Evolutionary conservation across 2,797 vertebrate species (phyloP).

Genomic region (Manis crassicaudata): DNA sequence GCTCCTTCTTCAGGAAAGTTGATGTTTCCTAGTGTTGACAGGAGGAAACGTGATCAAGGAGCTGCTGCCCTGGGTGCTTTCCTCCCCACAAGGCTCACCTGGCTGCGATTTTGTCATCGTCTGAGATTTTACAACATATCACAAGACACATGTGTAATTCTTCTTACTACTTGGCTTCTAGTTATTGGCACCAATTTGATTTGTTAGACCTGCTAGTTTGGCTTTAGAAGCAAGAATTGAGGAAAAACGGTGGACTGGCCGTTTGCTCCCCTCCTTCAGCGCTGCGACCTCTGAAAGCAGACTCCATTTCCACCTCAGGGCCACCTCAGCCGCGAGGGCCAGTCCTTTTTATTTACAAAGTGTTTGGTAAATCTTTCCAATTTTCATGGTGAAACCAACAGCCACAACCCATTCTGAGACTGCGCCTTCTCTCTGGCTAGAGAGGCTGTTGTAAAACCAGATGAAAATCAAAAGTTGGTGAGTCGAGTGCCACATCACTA

Average conservation of each 20-base stretch:
- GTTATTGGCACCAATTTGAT: background rate
- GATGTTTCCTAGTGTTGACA: background rate
- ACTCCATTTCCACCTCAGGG: background rate
- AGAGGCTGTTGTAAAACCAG: background rate
- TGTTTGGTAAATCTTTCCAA: background rate
- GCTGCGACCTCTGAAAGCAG: background rate
- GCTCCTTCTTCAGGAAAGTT: background rate
- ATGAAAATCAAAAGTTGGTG: slow-evolving; percentile 4
- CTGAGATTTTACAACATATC: background rate
- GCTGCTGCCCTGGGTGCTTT: background rate
- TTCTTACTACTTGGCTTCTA: background rate
- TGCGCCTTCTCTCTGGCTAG: background rate
- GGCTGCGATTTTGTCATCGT: background rate
- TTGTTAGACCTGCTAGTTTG: background rate
- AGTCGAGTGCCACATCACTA: background rate
- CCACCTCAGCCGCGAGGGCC: background rate
- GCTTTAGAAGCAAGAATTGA: background rate
- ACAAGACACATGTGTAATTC: background rate
- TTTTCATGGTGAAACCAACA: background rate
- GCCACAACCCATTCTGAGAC: background rate
- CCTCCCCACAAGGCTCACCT: background rate
- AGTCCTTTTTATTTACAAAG: background rate
- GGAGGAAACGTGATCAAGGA: background rate
- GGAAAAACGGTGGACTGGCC: background rate
- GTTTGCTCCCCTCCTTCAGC: background rate